Base-by-base conservation (phyloP, 2,888 invertebrate species). In the Plagodis pulveraria region DNA sequence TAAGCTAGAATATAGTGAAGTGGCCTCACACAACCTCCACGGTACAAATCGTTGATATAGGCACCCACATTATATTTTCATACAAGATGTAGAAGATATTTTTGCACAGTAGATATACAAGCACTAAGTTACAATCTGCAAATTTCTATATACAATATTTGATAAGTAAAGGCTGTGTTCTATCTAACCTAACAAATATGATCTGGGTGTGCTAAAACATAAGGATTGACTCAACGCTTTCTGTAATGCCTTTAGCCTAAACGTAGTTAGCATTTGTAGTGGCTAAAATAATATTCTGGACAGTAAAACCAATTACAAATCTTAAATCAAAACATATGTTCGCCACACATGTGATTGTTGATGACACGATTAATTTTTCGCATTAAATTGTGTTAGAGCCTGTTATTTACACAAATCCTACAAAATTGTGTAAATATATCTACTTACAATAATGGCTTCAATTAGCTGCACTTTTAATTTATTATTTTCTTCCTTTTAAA, bases 51-150 rank as follows among this genome's bases (percentile, higher is more conserved):
- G 75, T 76, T 73, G 77, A 76, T 77, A 80, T 77, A 80, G 80
- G 74, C 78, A 77, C 81, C 76, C 80, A 80, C 76, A 76, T 68
- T 87, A 83, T 91, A 91, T 91, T 91, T 89, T 91, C 81, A 80
- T 87, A 85, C 70, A 73, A 81, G 70, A 81, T 73, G 81, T 80
- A 65, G 71, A 78, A 77, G 47, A 73, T 91, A 91, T 91, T 91
- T 91, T 91, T 91, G 90, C 91, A 91, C 74, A 70, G 67, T 87
- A 85, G 81, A 77, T 77, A 70, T 43, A 78, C 74, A 78, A 77
- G 79, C 86, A 86, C 82, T 83, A 45, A 42, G 46, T 49, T 45
- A 56, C 50, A 45, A 36, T 55, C 45, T 40, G 55, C 55, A 55
- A 55, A 51, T 36, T 43, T 35, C 43, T 43, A 55, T 55, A 50